Base-by-base conservation (phyloP, 2,888 invertebrate genomes). In the Smittia sp. region DNA sequence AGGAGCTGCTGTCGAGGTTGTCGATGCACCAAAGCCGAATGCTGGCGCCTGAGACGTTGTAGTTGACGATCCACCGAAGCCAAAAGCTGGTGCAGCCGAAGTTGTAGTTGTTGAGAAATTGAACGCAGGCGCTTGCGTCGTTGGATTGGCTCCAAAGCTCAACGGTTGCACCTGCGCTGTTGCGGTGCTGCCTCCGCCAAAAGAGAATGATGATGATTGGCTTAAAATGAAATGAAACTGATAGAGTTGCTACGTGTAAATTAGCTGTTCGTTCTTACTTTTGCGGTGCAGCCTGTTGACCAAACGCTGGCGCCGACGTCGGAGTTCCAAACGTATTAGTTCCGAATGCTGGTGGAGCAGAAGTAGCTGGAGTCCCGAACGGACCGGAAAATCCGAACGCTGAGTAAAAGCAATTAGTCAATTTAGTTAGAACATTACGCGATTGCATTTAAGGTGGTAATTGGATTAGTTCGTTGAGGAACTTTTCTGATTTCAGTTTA, bases 331-430 rank as follows among this genome's bases (percentile, higher is more conserved):
- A 75, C 32, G 72, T 54, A 69, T 1, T 77, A 74, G n/a, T 77
- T 73, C 83, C 79, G 68, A 79, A 79, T 65, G 78, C 77, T 11
- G 77, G 78, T 27, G 78, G 78, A 65, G 76, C 77, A 74, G 75
- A 76, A 20, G 76, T 77, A 24, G 77, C 76, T 67, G 63, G 75
- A 13, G 77, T 75, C 9, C 32, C 32, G 32, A 32, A 32, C 3
- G 32, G 9, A 32, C 46, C 46, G n/a, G n/a, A n/a, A 46, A 46
- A 46, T 3, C n/a, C 13, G 46, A 46, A 46, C 11, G 4, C 46
- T 11, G 11, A n/a, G 11, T 13, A 46, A 46, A 46, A n/a, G 11
- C 13, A 15, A 46, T 32, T 46, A 46, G 46, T 46, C n/a, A 11
- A 11, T 6, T 46, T n/a, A 6, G 2, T 58, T 18, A 52, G 4